Conservation (phyloP, 1,140 invertebrate species). For the Diorhabda sublineata region DNA sequence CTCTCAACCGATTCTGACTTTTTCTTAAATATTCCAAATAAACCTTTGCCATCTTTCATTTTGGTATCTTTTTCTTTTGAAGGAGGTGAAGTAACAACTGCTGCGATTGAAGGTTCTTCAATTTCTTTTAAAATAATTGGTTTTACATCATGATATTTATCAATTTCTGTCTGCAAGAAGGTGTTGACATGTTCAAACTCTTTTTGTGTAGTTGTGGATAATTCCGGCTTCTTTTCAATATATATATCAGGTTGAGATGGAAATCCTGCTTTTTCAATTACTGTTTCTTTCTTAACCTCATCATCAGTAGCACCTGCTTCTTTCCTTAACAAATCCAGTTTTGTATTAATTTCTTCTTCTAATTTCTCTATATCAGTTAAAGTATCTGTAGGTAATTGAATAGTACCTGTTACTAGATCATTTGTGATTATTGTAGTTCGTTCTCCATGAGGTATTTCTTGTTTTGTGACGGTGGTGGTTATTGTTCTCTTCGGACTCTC, state of each 20-base stretch:
- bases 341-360: constrained; percentile 9
- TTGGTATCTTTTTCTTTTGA: neutral
- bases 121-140: neutral
- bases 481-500: constrained; percentile 6
- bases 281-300: neutral
- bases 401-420: constrained; percentile 5
- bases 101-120: neutral
- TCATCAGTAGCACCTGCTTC: constrained; percentile 4
- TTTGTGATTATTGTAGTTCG: constrained; percentile 1
- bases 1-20: constrained; percentile 11
- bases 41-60: neutral
- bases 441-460: constrained; percentile 8
- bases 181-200: neutral
- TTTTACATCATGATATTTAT: constrained; percentile 30
- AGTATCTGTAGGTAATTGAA: neutral
- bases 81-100: neutral
- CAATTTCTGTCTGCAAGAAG: constrained; percentile 28
- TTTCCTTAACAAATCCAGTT: constrained; percentile 8
- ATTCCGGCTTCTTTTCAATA: neutral
- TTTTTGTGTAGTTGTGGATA: neutral
- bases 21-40: constrained; percentile 6
- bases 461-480: constrained; percentile 3
- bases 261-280: neutral
- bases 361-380: neutral
- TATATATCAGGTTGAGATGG: neutral